Evolutionary conservation across 2,888 invertebrate genomes (phyloP), one percentile per base, ranked within the genome.

Genomic region (Ectemnius lituratus): DNA sequence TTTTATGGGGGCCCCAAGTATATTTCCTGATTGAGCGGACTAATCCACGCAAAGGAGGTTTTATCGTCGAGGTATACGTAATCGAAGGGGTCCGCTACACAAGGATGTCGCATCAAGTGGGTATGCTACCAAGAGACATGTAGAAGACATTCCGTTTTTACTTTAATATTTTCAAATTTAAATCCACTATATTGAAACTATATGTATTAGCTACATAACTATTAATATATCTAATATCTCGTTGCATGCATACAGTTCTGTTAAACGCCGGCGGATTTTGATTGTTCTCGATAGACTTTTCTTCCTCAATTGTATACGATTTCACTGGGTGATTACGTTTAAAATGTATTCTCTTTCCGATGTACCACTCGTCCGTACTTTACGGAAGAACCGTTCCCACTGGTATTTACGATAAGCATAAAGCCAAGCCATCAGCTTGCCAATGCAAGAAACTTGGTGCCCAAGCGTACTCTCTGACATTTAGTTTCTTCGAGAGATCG

Each of bases 41-140:
- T 88, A 88, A 88, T 88, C 88, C 88, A 88, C 88, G 88, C 88
- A 88, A 88, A 88, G 88, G 84, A 88, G 88, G 88, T 88, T 88
- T 88, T 88, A 88, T 88, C 87, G 87, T 86, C 86, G 81, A 75
- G 81, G 84, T 88, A 85, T 87, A 85, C 86, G 86, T 84, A 86
- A 87, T 87, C 85, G 86, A 81, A 86, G 81, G 84, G 84, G 77
- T 78, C 75, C 71, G 66, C 70, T 75, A 73, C 65, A 56, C 57
- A 63, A 23, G 70, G 62, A 79, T 70, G 70, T 80, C 78, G 63
- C 68, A 67, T 62, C 62, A 52, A 74, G 59, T 52, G 73, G 63
- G 62, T 69, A 67, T n/a, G 59, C 47, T 23, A 23, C 2, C 67
- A 52, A 64, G 67, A 70, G 37, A 6, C 37, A 37, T 4, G 8